phyloP scores from a whole-genome alignment of 2,797 vertebrate genomes.

The Sebastes vulpes region DNA sequence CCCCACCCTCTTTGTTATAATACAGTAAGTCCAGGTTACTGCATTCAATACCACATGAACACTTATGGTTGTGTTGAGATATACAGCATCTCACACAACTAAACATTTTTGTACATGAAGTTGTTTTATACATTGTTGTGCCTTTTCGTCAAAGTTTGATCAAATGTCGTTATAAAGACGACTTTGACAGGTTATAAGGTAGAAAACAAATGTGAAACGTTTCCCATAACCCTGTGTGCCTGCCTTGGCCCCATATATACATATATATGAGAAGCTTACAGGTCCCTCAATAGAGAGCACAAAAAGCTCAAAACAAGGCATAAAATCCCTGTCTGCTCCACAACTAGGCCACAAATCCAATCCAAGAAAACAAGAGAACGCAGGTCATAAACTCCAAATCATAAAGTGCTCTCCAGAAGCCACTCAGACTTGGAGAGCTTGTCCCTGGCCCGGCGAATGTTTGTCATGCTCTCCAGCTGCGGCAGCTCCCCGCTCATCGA shows the following conservation, averaged over 20 bases:
- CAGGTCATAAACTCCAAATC: constrained; percentile 75
- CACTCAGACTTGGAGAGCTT: constrained; percentile 91
- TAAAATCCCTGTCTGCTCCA: constrained; percentile 67
- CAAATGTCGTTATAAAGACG: constrained; percentile 85
- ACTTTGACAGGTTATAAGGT: constrained; percentile 84
- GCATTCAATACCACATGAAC: constrained; percentile 74
- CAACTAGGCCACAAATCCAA: constrained; percentile 57
- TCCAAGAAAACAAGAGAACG: constrained; percentile 59
- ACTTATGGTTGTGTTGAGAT: constrained; percentile 82
- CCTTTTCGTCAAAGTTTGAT: constrained; percentile 89
- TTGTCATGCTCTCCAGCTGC: constrained; percentile 80
- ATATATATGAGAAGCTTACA: constrained; percentile 53
- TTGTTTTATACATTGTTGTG: constrained; percentile 85
- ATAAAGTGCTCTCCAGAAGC: constrained; percentile 96
- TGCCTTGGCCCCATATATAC: constrained; percentile 50
- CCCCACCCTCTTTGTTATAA: constrained; percentile 52
- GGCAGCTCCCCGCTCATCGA: constrained; percentile 93
- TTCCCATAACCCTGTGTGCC: constrained; percentile 54
- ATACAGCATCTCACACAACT: constrained; percentile 89
- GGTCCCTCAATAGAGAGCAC: constrained; percentile 59
- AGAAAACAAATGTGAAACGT: constrained; percentile 77
- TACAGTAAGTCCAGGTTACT: constrained; percentile 73
- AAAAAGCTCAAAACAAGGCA: constrained; percentile 61
- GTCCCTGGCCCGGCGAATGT: constrained; percentile 84
- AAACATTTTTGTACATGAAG: constrained; percentile 88